These are phyloP conservation scores for Saimiri boliviensis DNA, from an alignment of 2,113 vertebrate genomes.

Conservation along the genomic window DNA sequence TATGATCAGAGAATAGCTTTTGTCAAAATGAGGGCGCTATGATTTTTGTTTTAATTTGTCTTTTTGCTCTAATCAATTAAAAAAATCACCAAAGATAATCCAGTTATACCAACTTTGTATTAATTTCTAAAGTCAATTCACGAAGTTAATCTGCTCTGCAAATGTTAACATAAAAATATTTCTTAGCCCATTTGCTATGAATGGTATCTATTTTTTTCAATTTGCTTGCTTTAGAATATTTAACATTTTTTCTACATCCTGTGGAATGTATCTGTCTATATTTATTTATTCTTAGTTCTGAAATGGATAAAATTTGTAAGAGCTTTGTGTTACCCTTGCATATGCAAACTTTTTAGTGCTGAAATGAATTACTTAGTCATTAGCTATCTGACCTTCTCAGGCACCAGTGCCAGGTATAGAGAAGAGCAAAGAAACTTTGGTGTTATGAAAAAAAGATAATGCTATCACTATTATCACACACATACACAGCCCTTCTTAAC, in stretches of 20 bases:
- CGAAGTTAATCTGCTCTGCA: neutral
- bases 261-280: neutral
- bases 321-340: neutral
- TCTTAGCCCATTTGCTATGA: neutral
- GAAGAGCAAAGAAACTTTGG: neutral
- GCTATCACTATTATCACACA: neutral
- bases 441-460: neutral
- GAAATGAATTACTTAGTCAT: neutral
- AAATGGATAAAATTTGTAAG: neutral
- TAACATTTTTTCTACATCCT: neutral
- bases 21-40: neutral
- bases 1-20: neutral
- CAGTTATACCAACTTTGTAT: neutral
- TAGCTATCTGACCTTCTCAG: neutral
- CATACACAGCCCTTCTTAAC: neutral
- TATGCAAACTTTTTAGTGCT: neutral
- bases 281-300: neutral
- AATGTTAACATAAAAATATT: neutral
- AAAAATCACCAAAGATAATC: conserved; percentile 13
- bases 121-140: conserved; percentile 5
- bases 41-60: neutral
- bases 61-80: neutral
- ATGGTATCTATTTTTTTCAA: neutral
- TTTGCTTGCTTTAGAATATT: neutral
- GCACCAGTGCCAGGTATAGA: neutral